Conservation (phyloP, 2,888 invertebrate genomes). For the Hirtodrosophila alboralis region DNA sequence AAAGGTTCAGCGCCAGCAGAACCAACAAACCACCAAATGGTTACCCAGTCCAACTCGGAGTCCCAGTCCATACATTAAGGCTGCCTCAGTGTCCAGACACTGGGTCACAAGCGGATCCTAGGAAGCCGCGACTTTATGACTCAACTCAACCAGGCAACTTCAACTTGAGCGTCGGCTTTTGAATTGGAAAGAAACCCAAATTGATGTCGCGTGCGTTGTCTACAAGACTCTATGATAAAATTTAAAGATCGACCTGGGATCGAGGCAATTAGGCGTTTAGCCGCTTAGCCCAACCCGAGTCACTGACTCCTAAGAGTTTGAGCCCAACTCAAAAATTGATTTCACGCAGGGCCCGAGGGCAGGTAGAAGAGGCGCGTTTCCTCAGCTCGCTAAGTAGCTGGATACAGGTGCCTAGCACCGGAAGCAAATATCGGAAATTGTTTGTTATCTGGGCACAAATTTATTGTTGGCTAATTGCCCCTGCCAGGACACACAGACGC, state of each 20-base stretch:
- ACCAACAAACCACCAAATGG: conserved; percentile 20
- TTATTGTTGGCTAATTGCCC: conserved; percentile 79
- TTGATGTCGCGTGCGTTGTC: conserved; percentile 77
- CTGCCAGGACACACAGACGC: conserved; percentile 38
- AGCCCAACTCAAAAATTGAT: conserved; percentile 72
- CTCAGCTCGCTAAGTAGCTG: conserved; percentile 46
- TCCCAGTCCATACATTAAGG: too few relatives aligned
- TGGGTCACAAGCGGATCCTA: conserved; percentile 74
- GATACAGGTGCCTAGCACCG: conserved; percentile 72
- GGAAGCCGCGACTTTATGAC: conserved; percentile 72
- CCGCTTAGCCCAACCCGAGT: conserved; percentile 57
- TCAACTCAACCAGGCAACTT: conserved; percentile 65
- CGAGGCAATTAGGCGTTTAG: conserved; percentile 61
- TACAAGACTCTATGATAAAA: conserved; percentile 69
- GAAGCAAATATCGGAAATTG: conserved; percentile 82
- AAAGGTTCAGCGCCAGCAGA: conserved; percentile 79
- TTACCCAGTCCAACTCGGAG: conserved; percentile 2
- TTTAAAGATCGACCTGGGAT: conserved; percentile 47
- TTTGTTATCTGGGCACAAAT: conserved; percentile 79
- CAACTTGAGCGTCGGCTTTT: conserved; percentile 33
- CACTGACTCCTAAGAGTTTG: conserved; percentile 61
- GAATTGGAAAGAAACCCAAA: conserved; percentile 45
- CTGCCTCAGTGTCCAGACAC: conserved; percentile 34
- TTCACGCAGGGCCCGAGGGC: conserved; percentile 60
- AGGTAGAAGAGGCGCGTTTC: conserved; percentile 62